phyloP scores from a whole-genome alignment of 2,113 vertebrate genomes.

The Muntiacus reevesi region DNA sequence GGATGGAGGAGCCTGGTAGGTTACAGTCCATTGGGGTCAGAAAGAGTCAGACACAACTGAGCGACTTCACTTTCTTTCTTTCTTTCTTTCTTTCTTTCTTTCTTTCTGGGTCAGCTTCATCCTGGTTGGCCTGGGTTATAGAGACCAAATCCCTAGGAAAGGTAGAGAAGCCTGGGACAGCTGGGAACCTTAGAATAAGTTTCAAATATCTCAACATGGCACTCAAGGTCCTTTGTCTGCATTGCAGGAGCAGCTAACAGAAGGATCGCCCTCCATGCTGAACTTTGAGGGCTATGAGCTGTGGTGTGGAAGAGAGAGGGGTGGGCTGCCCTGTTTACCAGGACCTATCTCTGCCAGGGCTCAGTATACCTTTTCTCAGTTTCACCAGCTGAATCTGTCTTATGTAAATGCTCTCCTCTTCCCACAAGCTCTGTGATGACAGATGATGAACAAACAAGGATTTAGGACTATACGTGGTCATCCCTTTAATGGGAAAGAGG shows the following conservation, averaged over 20 bases:
- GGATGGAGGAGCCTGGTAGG: too few species aligned
- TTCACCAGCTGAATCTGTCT: neutral
- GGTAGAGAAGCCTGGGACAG: neutral
- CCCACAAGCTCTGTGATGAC: neutral
- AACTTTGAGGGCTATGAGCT: neutral
- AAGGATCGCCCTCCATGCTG: neutral
- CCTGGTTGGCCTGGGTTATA: neutral
- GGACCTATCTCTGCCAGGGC: neutral
- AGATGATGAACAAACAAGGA: neutral
- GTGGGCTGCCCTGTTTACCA: neutral
- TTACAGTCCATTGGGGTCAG: too few species aligned
- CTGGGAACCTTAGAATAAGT: neutral
- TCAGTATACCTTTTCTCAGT: neutral
- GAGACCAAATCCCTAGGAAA: neutral
- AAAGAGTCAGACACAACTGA: too few species aligned
- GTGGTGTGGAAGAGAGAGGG: neutral
- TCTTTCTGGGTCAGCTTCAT: neutral
- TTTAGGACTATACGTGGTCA: neutral
- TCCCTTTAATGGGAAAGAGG: neutral
- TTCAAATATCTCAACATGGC: neutral
- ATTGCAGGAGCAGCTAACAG: neutral
- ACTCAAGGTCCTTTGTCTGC: neutral
- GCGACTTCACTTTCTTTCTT: too few species aligned
- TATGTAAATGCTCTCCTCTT: neutral
- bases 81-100: too few species aligned